These are phyloP conservation scores for Bombyx mori DNA, from an alignment of 1,140 invertebrate genomes.

Conservation along the genomic window ASM3026992v2 NC_085116.1:10579501-10580000, in stretches of 20 bases:
- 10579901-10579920: slow-evolving; percentile 13
- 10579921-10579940: slow-evolving; percentile 15
- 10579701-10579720: too few species aligned
- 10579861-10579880: slow-evolving; percentile 10
- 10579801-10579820: neutral
- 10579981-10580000: slow-evolving; percentile 17
- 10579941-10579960: slow-evolving; percentile 15
- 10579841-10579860: neutral
- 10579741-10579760: neutral
- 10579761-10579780: neutral
- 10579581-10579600: slow-evolving; percentile 28
- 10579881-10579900: slow-evolving; percentile 8
- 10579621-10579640: neutral
- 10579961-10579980: slow-evolving; percentile 12
- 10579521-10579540: slow-evolving; percentile 48
- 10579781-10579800: neutral
- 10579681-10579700: too few species aligned
- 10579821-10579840: neutral
- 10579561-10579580: slow-evolving; percentile 44
- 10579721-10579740: too few species aligned
- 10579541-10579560: slow-evolving; percentile 51
- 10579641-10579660: too few species aligned
- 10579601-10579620: slow-evolving; percentile 13
- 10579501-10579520: slow-evolving; percentile 46
- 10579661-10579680: too few species aligned